phyloP scores from a whole-genome alignment of 2,888 invertebrate genomes.

The Abrostola triplasia region DNA sequence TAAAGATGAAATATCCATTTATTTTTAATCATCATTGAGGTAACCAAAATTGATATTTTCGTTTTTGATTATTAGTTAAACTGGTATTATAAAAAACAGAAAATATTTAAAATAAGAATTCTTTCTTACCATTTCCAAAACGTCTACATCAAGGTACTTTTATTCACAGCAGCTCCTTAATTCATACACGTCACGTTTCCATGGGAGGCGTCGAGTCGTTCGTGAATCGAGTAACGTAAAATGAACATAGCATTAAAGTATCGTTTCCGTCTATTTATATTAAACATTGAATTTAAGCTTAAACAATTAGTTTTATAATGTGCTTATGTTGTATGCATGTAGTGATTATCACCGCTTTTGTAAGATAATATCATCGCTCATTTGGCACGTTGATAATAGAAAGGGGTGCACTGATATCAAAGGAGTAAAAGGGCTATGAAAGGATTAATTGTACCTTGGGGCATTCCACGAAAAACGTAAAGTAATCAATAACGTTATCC shows the following conservation, averaged over 20 bases:
- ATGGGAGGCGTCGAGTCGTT: constrained; percentile 73
- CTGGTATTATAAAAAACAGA: too few species aligned
- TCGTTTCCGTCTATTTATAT: constrained; percentile 69
- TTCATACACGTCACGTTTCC: constrained; percentile 84
- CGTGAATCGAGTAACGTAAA: constrained; percentile 75
- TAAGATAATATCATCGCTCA: background rate
- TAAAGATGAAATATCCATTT: too few species aligned
- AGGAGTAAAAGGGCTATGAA: background rate
- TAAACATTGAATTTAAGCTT: constrained; percentile 58
- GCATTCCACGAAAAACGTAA: background rate
- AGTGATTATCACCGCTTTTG: background rate
- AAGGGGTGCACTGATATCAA: background rate
- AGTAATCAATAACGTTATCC: too few species aligned
- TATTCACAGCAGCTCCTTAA: constrained; percentile 76
- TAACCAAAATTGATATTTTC: too few species aligned
- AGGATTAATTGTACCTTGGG: background rate
- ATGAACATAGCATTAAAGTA: constrained; percentile 75
- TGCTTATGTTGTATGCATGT: background rate
- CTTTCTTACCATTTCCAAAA: constrained; percentile 55
- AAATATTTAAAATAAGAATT: too few species aligned
- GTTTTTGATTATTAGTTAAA: too few species aligned
- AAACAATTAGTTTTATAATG: constrained; percentile 36
- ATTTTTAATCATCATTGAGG: too few species aligned
- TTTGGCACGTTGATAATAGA: background rate
- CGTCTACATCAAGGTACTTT: constrained; percentile 56